These are phyloP conservation scores for Amazona ochrocephala DNA, from an alignment of 2,797 vertebrate genomes.

Conservation along the genomic window DNA sequence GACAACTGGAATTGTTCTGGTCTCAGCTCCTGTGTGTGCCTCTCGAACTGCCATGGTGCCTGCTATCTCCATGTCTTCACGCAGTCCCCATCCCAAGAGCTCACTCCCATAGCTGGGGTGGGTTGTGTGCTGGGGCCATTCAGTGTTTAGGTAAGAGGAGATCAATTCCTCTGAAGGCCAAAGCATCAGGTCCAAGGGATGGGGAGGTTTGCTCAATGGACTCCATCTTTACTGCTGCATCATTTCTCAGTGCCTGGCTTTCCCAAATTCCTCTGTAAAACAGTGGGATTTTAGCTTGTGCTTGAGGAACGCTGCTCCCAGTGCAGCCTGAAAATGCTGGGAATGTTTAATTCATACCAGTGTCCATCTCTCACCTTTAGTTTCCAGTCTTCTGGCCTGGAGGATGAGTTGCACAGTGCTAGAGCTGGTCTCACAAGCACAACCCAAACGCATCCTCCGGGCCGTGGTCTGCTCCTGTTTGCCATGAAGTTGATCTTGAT, in stretches of 20 bases:
- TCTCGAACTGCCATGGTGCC: background rate
- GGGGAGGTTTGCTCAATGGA: background rate
- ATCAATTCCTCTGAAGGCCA: background rate
- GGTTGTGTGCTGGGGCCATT: background rate
- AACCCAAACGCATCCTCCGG: background rate
- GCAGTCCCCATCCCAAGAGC: background rate
- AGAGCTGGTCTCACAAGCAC: background rate
- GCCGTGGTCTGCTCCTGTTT: background rate
- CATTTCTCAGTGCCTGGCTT: slow-evolving; percentile 41
- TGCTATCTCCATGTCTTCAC: background rate
- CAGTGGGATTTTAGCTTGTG: background rate
- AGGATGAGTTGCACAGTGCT: background rate
- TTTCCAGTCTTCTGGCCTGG: background rate
- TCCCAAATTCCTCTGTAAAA: background rate
- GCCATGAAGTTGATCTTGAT: background rate
- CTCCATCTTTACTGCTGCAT: background rate
- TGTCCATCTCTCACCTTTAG: background rate
- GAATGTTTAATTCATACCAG: background rate
- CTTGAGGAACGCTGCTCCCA: background rate
- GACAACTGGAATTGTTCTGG: background rate
- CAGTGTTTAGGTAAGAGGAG: background rate
- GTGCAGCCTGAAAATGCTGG: slow-evolving; percentile 4
- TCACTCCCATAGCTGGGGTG: background rate
- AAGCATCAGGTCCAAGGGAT: background rate
- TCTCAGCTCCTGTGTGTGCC: slow-evolving; percentile 1